phyloP scores from a whole-genome alignment of 35 echinoderm and acorn worm genomes.

The Strongylocentrotus purpuratus region DNA sequence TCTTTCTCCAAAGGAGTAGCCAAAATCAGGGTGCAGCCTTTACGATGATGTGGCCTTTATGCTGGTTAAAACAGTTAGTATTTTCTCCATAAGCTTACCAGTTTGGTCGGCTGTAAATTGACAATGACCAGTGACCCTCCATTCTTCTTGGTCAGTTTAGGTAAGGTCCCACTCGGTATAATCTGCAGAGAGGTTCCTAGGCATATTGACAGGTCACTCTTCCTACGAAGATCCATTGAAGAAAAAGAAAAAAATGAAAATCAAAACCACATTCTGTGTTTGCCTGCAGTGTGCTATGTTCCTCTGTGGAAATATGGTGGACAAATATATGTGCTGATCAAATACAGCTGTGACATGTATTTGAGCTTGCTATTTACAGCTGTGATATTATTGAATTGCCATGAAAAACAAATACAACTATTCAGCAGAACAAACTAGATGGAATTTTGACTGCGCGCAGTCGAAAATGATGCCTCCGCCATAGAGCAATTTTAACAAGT shows the following conservation, averaged over 20 bases:
- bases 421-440: no score
- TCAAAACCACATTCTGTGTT: not conserved
- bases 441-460: no score
- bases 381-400: not conserved
- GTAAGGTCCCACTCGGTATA: constrained; percentile 91
- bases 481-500: no score
- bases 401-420: not conserved
- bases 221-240: constrained; percentile 38
- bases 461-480: no score
- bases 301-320: no score
- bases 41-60: no score
- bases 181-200: constrained; percentile 93
- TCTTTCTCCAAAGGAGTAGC: no score
- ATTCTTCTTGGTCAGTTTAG: constrained; percentile 85
- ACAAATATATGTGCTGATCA: not conserved
- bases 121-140: constrained; percentile 85
- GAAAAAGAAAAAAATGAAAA: not conserved
- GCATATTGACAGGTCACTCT: constrained; percentile 85
- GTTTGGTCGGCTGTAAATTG: constrained; percentile 95
- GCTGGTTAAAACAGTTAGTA: no score
- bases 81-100: constrained; percentile 62
- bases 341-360: not conserved
- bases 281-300: not conserved
- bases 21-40: no score
- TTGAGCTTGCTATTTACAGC: not conserved